Evolutionary conservation across 2,888 invertebrate species (phyloP).

Genomic region (Quadriops clusia): DNA sequence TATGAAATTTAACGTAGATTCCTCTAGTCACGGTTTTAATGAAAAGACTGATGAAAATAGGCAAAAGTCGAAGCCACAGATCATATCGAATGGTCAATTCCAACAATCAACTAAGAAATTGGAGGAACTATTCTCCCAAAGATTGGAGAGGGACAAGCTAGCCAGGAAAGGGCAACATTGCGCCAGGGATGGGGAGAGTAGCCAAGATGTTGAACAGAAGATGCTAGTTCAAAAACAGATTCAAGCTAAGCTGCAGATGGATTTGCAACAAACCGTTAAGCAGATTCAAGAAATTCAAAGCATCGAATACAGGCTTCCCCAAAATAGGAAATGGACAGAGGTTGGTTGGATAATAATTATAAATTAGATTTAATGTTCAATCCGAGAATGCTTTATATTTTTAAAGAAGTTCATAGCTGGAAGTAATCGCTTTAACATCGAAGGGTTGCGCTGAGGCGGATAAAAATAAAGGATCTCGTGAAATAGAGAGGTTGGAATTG

Average conservation of each 20-base stretch:
- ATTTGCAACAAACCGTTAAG: constrained; percentile 38
- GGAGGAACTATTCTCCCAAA: constrained; percentile 35
- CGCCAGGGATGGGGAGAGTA: constrained; percentile 26
- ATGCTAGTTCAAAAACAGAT: constrained; percentile 35
- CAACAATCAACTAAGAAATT: constrained; percentile 37
- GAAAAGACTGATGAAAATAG: constrained; percentile 23
- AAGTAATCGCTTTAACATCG: not conserved
- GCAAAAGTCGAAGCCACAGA: constrained; percentile 17
- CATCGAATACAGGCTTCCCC: constrained; percentile 35
- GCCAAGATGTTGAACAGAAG: constrained; percentile 32
- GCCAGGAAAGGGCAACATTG: constrained; percentile 26
- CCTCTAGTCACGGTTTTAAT: constrained; percentile 15
- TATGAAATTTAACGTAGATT: constrained; percentile 16
- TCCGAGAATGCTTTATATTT: too few relatives aligned
- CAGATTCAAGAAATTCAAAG: constrained; percentile 39
- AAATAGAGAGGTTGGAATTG: too few relatives aligned
- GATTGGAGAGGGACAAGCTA: constrained; percentile 31
- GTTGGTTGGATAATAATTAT: constrained; percentile 18
- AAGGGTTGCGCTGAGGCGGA: too few relatives aligned
- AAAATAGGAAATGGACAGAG: constrained; percentile 36
- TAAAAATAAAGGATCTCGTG: too few relatives aligned
- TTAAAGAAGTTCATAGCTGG: not conserved
- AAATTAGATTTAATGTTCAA: not conserved
- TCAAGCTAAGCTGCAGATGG: constrained; percentile 37
- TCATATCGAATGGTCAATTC: constrained; percentile 33